Conservation (phyloP, 2,888 invertebrate species). For the Palloptera scutellata region DNA sequence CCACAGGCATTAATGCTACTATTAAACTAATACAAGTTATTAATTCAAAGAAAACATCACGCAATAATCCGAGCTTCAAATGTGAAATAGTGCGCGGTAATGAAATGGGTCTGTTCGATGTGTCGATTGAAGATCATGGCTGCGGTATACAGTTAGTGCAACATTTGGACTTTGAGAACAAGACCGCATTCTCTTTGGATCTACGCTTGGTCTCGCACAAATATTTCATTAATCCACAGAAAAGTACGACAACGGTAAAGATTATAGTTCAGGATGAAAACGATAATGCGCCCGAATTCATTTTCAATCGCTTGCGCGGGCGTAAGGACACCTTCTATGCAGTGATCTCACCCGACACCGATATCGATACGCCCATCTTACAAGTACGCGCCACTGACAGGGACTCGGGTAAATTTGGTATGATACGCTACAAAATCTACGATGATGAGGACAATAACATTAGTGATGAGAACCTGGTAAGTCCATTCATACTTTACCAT, state of each 20-base stretch:
- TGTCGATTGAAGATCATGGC: constrained; percentile 79
- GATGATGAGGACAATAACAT: constrained; percentile 59
- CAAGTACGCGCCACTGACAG: constrained; percentile 88
- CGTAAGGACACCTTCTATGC: constrained; percentile 80
- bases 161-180: constrained; percentile 80
- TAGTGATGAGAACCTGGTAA: constrained; percentile 54
- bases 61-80: constrained; percentile 68
- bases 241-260: constrained; percentile 77
- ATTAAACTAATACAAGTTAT: constrained; percentile 63
- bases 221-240: constrained; percentile 81
- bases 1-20: constrained; percentile 60
- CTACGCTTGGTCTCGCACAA: constrained; percentile 81
- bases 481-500: constrained; percentile 22
- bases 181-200: constrained; percentile 76
- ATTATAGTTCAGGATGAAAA: constrained; percentile 87
- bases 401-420: constrained; percentile 85
- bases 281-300: constrained; percentile 86
- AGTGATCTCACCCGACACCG: constrained; percentile 77
- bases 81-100: constrained; percentile 83
- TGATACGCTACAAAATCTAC: constrained; percentile 72
- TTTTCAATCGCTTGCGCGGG: constrained; percentile 71
- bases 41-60: constrained; percentile 60
- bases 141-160: constrained; percentile 80
- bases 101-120: constrained; percentile 71
- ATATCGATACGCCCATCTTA: constrained; percentile 78